Base-by-base conservation (phyloP, 2,888 invertebrate genomes). In the Pharmacophagus antenor region DNA sequence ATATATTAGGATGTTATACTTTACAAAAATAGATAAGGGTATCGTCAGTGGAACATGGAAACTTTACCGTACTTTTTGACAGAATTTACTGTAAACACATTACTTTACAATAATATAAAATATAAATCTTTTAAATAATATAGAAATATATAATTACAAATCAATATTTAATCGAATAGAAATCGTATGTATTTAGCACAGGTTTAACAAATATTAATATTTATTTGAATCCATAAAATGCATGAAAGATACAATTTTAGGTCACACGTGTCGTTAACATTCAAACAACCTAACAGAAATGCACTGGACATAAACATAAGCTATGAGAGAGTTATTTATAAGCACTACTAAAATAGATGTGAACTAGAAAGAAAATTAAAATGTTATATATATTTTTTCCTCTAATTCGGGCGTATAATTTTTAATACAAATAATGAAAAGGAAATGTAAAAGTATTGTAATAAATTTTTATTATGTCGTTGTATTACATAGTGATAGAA, bases 251-350 rank as follows among this genome's bases (percentile, higher is more conserved):
- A 49, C 46, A 46, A 54, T 61, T 65, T 66, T 69, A 64, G 68
- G 69, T 65, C 70, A 68, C 65, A 67, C 63, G 62, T 67, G 42
- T 42, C 18, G 42, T 42, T 42, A 42, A 17, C 17, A 42, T 44
- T 44, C 18, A 44, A 44, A 18, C 10, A 18, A 44, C 18, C 17
- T 18, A 25, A 53, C 46, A n/a, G 31, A 47, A 31, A 47, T 47
- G 46, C 31, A 42, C 31, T 47, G 25, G 15, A 27, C 18, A 20
- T 23, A 5, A 52, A 8, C 12, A 21, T 51, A 42, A 20, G 17
- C 52, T 42, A 0, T 17, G 0, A 42, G 20, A 10, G 21, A 10
- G 10, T 42, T n/a, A 17, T 22, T 41, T 52, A 42, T 42, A 52
- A 42, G n/a, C 17, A 42, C 15, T 22, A 10, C 18, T 41, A 44